Percentiles rank a stretch among this genome's conserved stretches.
Evolutionary conservation across 2,888 invertebrate genomes (phyloP).

Genomic region (Leuctra nigra): DNA sequence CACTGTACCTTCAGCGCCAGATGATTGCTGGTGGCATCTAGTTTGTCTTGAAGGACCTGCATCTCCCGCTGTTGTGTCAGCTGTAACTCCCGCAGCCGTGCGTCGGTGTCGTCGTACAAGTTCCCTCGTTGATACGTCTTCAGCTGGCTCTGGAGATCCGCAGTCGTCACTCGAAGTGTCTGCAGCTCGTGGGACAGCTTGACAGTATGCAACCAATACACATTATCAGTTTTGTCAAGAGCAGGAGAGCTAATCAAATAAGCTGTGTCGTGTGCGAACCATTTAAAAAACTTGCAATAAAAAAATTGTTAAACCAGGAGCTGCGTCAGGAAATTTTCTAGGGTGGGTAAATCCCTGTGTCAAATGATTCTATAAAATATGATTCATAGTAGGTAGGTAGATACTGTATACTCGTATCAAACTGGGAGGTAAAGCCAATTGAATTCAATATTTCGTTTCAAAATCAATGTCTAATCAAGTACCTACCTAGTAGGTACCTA

Average conservation of each 20-base stretch:
- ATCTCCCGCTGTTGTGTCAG: background rate
- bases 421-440: no score
- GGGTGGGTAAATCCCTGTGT: no score
- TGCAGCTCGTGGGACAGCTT: background rate
- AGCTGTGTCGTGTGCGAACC: background rate
- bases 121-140: background rate
- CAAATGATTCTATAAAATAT: no score
- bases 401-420: no score
- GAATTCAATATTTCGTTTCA: no score
- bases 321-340: no score
- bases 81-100: background rate
- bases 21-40: background rate
- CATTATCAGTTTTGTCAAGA: background rate
- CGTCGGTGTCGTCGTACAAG: background rate
- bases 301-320: no score
- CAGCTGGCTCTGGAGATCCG: background rate
- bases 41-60: background rate
- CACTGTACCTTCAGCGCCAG: constrained; percentile 2
- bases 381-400: no score
- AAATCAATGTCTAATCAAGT: no score
- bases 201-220: background rate
- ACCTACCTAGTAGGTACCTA: no score
- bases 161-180: background rate
- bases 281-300: background rate
- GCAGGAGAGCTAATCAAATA: background rate